Base-by-base conservation (phyloP, 2,888 invertebrate species). In the Drosophila fungiperda region DNA sequence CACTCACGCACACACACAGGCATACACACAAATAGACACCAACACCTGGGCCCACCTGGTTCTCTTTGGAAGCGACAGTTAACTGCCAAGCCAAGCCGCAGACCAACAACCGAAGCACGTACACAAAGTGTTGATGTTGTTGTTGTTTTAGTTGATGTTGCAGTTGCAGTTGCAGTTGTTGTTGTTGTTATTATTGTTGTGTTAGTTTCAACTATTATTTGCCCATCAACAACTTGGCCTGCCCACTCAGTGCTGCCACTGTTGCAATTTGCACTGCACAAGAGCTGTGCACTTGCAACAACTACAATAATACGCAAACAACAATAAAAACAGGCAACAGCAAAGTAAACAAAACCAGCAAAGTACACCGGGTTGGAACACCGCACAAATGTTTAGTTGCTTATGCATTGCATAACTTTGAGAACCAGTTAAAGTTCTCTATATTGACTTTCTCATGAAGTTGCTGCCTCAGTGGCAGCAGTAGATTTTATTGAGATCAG, bases 161-260 rank as follows among this genome's bases (percentile, higher is more conserved):
- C 38, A 42, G 55, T 48, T 69, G 55, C 49, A 50, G 54, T 29
- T 67, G 23, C 48, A 36, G 15, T 50, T 59, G 57, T 35, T 63
- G 58, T 45, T 68, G 61, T 50, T 66, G 52, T 36, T 60, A 58
- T 17, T 58, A 55, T 66, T 73, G 68, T 48, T 82, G 73, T 73
- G 64, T 77, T 78, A 81, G 84, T 82, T 85, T 82, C 78, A 78
- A 80, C 87, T 89, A 87, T 87, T 87, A 89, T 87, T 89, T 89
- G 85, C 78, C 73, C 87, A 87, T 89, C 87, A 89, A 85, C 85
- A 87, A 83, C 88, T 85, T 85, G 75, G 85, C 73, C 78, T 74
- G 76, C 72, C 78, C 80, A 82, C 82, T 82, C 76, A 68, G 69
- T 78, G 80, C 71, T 64, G 66, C 48, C 53, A 52, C 57, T 65